These are phyloP conservation scores for Halocynthia aurantium DNA, from an alignment of 23 tunicate genomes.

Conservation along the genomic window DNA sequence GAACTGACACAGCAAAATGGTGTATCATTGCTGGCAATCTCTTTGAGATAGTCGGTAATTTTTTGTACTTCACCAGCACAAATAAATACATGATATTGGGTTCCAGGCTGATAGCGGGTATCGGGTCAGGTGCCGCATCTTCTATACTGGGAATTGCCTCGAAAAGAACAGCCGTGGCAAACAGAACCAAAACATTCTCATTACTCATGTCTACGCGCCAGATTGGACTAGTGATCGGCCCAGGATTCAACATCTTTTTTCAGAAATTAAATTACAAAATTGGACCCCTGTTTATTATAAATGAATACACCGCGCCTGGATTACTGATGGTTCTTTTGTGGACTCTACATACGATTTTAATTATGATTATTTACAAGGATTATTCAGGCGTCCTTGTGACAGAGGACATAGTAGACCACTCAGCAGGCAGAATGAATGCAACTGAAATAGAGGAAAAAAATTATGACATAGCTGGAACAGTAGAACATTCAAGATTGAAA, in stretches of 20 bases:
- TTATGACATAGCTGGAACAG: no score
- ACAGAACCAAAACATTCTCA: slow-evolving; percentile 65
- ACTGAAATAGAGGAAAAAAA: no score
- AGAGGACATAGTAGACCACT: no score
- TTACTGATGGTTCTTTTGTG: slow-evolving; percentile 72
- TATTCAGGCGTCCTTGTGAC: no score
- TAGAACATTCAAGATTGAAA: neutral
- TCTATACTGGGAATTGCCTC: slow-evolving; percentile 73
- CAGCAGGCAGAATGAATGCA: no score
- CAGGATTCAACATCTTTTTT: slow-evolving; percentile 65
- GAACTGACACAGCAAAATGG: slow-evolving; percentile 48
- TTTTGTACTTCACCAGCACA: slow-evolving; percentile 52
- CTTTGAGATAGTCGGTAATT: slow-evolving; percentile 82
- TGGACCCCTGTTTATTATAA: slow-evolving; percentile 43
- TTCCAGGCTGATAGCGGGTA: slow-evolving; percentile 65
- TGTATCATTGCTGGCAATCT: slow-evolving; percentile 48
- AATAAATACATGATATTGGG: slow-evolving; percentile 45
- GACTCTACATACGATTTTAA: slow-evolving; percentile 36
- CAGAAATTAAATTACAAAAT: slow-evolving; percentile 47
- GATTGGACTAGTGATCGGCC: slow-evolving; percentile 77
- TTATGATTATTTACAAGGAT: slow-evolving; percentile 42
- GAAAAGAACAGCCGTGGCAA: slow-evolving; percentile 50
- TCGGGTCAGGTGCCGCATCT: slow-evolving; percentile 89
- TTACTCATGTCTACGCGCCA: slow-evolving; percentile 78
- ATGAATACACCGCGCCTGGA: slow-evolving; percentile 53